Percentiles rank a stretch among this genome's conserved stretches.
These are phyloP conservation scores for Labia minor DNA, from an alignment of 2,888 invertebrate species.

Conservation along the genomic window DNA sequence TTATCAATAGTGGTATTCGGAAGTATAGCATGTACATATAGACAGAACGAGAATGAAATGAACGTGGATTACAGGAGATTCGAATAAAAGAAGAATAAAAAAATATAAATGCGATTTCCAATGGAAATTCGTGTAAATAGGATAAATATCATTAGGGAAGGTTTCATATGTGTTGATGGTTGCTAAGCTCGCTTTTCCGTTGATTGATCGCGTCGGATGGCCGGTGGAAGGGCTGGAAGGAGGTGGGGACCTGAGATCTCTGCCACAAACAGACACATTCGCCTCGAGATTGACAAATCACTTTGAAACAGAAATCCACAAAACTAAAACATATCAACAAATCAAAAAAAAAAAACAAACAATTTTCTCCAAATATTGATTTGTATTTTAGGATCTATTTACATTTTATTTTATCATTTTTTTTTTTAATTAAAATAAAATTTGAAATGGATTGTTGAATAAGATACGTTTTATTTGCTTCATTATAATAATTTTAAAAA, in stretches of 20 bases:
- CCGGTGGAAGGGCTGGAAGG: background rate
- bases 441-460: too few relatives aligned
- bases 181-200: background rate
- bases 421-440: too few relatives aligned
- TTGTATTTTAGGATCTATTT: too few relatives aligned
- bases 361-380: too few relatives aligned
- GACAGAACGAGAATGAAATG: background rate
- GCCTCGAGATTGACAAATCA: background rate
- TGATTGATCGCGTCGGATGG: background rate
- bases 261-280: background rate
- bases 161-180: background rate
- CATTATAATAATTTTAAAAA: too few relatives aligned
- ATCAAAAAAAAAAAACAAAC: too few relatives aligned
- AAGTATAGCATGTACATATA: background rate
- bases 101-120: background rate
- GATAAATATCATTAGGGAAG: background rate
- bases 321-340: background rate
- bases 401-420: too few relatives aligned
- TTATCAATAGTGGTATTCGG: background rate
- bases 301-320: background rate
- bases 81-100: too few relatives aligned
- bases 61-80: too few relatives aligned
- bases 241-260: constrained; percentile 13
- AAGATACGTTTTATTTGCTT: too few relatives aligned
- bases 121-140: background rate